Evolutionary conservation across 2,113 vertebrate species (phyloP), one percentile per base, ranked within the genome.

Genomic region (Chlamydotis undulata): DNA sequence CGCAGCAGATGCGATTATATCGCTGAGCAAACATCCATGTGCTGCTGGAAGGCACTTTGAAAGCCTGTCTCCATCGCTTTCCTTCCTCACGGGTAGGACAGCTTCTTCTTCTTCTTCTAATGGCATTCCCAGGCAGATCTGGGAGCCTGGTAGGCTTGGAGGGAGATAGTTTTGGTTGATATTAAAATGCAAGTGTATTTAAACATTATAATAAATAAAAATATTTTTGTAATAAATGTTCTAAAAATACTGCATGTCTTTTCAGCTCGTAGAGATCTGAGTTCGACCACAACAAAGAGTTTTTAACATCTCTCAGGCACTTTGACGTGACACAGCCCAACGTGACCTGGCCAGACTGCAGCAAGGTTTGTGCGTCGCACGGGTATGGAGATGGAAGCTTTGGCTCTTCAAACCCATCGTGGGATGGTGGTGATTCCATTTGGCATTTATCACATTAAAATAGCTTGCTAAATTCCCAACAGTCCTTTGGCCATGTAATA

Each of bases 281-380:
- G 2, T 91, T 73, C 18, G 49, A 31, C 77, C 33, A 10, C 2
- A 79, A 15, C n/a, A 55, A 61, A 21, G 29, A 37, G 10, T 11
- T 74, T 65, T 83, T 49, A 25, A 14, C 9, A 9, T 50, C 63
- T 64, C 31, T 56, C 22, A 49, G 45, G 49, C 4, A 8, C 0
- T 15, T 18, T 31, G 65, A 15, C 2, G 1, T 15, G 61, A 50
- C 56, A 29, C 26, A n/a, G 8, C 14, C 33, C 65, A 16, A 12
- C 2, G 4, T 25, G 57, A 25, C 15, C 6, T 1, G 26, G 14
- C 9, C 0, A 0, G 19, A 7, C 37, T 18, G 41, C 45, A 52
- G 23, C 73, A 22, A 21, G 9, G 17, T 33, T 75, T 71, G 37
- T 9, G 4, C 37, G 24, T 17, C 3, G 0, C 6, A 1, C 35